Evolutionary conservation across 2,888 invertebrate species (phyloP), one percentile per base, ranked within the genome.

Genomic region (Quadroppia sp.): DNA sequence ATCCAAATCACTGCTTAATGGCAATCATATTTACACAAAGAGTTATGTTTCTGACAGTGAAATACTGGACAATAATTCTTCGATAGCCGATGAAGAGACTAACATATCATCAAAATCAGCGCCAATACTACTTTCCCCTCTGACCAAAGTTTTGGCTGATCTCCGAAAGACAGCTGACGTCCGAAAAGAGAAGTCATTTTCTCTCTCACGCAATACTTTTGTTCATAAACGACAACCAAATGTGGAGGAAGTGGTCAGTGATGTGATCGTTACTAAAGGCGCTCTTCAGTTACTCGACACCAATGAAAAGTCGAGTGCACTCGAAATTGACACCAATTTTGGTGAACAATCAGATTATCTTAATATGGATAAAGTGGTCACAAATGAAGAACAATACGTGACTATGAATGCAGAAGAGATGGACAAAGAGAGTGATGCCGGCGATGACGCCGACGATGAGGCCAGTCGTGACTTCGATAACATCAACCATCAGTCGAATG

Each of bases 391-490:
- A 25, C 74, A 76, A 23, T 77, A 77, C 73, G 76, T 77, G 6
- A 53, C 74, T n/a, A 77, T 77, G 77, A 64, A 72, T 48, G 69
- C 25, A 0, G 69, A 69, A 69, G 69, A 69, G 9, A 45, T 53
- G 17, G 59, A 72, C 30, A 73, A 69, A 36, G 72, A 74, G 13
- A 70, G 64, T 1, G 53, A 64, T 61, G 53, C 69, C 56, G 64
- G 45, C n/a, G 75, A 71, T 56, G 77, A 77, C 25, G 89, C 89
- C 1, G 92, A 90, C 78, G 91, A 92, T 79, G 92, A 92, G 82
- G 88, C 88, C 0, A 88, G 89, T 2, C 91, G 90, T 82, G 89
- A 92, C 78, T 83, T 88, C 71, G 88, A 89, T 78, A 86, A 75
- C 32, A 56, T 36, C n/a, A 53, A 70, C 40, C 56, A 73, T 73